Evolutionary conservation across 2,797 vertebrate genomes (phyloP), one percentile per base, ranked within the genome.

Genomic region (Neostethus bicornis): DNA sequence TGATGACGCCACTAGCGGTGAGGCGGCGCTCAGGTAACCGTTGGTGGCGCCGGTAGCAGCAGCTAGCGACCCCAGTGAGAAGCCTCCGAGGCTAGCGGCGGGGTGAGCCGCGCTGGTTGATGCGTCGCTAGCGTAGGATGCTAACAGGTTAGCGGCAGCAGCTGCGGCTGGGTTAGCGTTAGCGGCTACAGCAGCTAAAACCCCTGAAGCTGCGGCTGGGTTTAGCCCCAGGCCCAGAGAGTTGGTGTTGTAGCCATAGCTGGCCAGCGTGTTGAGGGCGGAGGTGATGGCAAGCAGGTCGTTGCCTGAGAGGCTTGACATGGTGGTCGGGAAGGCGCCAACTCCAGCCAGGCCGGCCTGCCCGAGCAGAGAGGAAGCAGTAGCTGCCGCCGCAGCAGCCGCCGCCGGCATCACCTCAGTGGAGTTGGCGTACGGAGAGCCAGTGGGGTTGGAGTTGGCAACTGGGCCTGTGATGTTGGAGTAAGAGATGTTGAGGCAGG

Each of bases 181-280:
- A 1, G 95, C 94, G 1, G 95, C 94, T 23, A 96, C 95, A 0
- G 95, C 95, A 0, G 95, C 95, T 61, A 96, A 81, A 46, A 96
- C 94, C 2, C 94, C 95, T 0, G 94, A 94, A 31, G 95, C 93
- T 0, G 95, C 93, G 0, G 93, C 93, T 0, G 94, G 95, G 85
- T 95, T 95, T 66, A 94, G 93, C 29, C 94, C 95, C 44, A 97
- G 87, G 58, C 95, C 95, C 66, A 96, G 85, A 73, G 95, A 95
- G 90, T 94, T 95, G 91, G 95, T 96, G 87, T 95, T 95, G 91
- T 97, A 97, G 83, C 95, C 95, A 2, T 97, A 97, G 85, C 95
- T 96, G 72, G 95, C 95, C 88, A 97, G 84, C 16, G 95, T 97
- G 91, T 97, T 96, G 73, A 97, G 94, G 52, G 95, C 95, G 0